Conservation (phyloP, 2,888 invertebrate species). For the Diabrotica balteata region DNA sequence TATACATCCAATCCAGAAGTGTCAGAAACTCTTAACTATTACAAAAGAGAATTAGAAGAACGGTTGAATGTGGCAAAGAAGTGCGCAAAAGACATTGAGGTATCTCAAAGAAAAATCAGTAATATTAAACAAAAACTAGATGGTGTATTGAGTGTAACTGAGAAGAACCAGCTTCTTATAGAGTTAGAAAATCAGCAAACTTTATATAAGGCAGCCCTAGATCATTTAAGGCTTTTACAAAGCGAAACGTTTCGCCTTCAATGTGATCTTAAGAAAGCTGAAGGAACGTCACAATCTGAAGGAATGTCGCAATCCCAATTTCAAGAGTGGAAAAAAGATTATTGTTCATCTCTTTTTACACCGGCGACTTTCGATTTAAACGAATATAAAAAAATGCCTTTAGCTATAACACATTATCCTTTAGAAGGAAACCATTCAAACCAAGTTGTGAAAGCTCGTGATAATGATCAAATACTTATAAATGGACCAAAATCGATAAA, state of each 20-base stretch:
- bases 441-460: no score
- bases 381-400: no score
- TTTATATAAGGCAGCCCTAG: constrained; percentile 48
- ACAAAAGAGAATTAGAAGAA: constrained; percentile 40
- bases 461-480: no score
- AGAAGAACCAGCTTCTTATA: background rate
- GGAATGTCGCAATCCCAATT: no score
- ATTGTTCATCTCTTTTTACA: no score
- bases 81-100: constrained; percentile 46
- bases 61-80: constrained; percentile 50
- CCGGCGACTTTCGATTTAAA: no score
- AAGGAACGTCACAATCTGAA: constrained; percentile 39
- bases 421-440: background rate
- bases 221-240: constrained; percentile 49
- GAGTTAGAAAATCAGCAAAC: constrained; percentile 50
- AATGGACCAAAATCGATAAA: no score
- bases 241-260: constrained; percentile 51
- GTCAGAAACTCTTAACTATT: constrained; percentile 32
- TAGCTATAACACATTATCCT: no score
- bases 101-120: constrained; percentile 52
- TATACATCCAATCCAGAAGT: constrained; percentile 27
- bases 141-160: constrained; percentile 13
- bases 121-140: constrained; percentile 45
- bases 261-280: constrained; percentile 47
- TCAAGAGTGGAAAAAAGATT: no score